Conservation (phyloP, 2,888 invertebrate species). For the Plemyria rubiginata region DNA sequence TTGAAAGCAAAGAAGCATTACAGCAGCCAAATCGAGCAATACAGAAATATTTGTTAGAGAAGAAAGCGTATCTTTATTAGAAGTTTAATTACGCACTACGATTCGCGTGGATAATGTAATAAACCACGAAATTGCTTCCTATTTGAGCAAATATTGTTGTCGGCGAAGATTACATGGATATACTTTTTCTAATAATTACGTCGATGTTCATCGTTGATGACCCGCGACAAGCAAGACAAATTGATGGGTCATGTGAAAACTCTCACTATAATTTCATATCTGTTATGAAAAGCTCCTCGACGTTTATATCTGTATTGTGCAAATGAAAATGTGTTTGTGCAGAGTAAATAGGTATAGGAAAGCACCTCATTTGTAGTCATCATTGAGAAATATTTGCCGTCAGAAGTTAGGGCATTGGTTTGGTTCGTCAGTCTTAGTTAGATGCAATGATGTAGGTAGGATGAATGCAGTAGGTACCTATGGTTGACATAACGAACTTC, state of each 20-base stretch:
- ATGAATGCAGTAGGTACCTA: slow-evolving; percentile 22
- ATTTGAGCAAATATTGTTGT: slow-evolving; percentile 53
- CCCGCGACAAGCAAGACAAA: slow-evolving; percentile 36
- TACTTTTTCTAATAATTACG: slow-evolving; percentile 32
- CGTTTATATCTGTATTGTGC: slow-evolving; percentile 25
- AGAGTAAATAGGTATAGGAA: slow-evolving; percentile 31
- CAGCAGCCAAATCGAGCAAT: slow-evolving; percentile 34
- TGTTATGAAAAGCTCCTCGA: slow-evolving; percentile 24
- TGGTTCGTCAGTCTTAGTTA: slow-evolving; percentile 45
- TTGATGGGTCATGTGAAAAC: slow-evolving; percentile 36
- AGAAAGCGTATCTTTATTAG: slow-evolving; percentile 73
- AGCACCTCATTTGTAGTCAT: slow-evolving; percentile 41
- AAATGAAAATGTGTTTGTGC: slow-evolving; percentile 34
- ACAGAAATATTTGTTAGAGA: slow-evolving; percentile 51
- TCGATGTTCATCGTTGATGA: slow-evolving; percentile 22
- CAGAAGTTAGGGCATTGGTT: slow-evolving; percentile 43
- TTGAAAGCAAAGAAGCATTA: slow-evolving; percentile 18
- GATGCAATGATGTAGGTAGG: too few relatives aligned
- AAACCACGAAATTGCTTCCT: slow-evolving; percentile 78
- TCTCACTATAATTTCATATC: slow-evolving; percentile 33
- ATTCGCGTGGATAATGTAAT: slow-evolving; percentile 74
- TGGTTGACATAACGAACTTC: slow-evolving; percentile 51
- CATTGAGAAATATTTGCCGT: slow-evolving; percentile 34
- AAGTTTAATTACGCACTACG: slow-evolving; percentile 66
- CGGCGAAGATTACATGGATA: slow-evolving; percentile 32